These are phyloP conservation scores for Nasonovia ribisnigri DNA, from an alignment of 2,888 invertebrate species.

Conservation along the genomic window DNA sequence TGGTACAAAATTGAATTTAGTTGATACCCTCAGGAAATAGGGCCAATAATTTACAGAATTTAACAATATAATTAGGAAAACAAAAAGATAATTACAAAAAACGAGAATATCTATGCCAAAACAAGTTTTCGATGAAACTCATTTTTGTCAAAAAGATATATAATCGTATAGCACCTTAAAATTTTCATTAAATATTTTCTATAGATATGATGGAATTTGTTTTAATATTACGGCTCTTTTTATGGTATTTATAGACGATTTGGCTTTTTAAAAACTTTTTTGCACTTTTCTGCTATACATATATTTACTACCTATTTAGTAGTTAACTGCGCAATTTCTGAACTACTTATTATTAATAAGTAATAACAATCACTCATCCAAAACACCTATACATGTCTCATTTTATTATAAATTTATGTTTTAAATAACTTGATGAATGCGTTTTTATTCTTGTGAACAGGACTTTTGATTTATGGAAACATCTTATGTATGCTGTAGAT, in stretches of 20 bases:
- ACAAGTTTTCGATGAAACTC: background rate
- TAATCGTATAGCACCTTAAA: background rate
- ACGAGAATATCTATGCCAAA: background rate
- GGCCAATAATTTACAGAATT: background rate
- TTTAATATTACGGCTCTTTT: background rate
- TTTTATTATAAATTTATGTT: background rate
- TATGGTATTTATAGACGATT: background rate
- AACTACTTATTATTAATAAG: background rate
- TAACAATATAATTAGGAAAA: background rate
- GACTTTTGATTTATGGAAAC: background rate
- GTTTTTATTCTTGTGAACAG: background rate
- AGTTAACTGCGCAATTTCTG: background rate
- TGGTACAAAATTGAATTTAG: background rate
- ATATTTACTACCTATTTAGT: too few species aligned
- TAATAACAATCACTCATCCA: background rate
- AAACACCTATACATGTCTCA: background rate
- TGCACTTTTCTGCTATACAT: too few species aligned
- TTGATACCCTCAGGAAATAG: background rate
- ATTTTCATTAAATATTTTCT: background rate
- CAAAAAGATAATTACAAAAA: background rate
- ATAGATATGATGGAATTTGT: background rate
- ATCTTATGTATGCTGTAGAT: background rate
- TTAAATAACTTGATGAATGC: background rate
- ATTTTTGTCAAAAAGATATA: background rate
- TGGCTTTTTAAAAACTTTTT: background rate